phyloP scores from a whole-genome alignment of 2,113 vertebrate species.

The Mirounga angustirostris region DNA sequence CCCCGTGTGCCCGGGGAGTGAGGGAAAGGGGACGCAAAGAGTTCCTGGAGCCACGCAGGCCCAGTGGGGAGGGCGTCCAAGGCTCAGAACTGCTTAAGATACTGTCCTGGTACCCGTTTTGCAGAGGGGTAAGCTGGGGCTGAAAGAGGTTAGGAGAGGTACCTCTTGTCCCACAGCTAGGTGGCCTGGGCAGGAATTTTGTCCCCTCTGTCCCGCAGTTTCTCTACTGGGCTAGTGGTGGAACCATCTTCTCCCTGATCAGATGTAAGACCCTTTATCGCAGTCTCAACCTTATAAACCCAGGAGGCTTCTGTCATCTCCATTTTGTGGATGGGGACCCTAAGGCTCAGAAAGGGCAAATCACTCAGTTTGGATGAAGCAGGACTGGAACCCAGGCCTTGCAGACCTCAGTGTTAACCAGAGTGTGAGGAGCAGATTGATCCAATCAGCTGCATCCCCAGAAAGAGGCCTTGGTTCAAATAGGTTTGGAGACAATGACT shows the following conservation, averaged over 20 bases:
- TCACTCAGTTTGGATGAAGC: background rate
- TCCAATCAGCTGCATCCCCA: background rate
- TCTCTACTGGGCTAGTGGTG: background rate
- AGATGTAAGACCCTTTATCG: background rate
- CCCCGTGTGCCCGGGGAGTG: background rate
- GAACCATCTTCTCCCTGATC: background rate
- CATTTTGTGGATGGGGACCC: background rate
- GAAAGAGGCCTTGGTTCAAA: constrained; percentile 7
- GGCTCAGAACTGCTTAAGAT: background rate
- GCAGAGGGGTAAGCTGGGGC: background rate
- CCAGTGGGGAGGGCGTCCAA: background rate
- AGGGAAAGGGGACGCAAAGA: background rate
- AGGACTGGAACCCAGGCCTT: background rate
- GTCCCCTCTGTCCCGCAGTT: background rate
- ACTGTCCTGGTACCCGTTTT: fast-evolving
- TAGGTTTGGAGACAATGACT: background rate
- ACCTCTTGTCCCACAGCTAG: background rate
- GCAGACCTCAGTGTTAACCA: background rate
- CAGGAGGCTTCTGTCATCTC: background rate
- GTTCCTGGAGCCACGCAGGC: background rate
- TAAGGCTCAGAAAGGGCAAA: background rate
- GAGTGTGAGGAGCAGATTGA: background rate
- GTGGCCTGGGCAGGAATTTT: background rate
- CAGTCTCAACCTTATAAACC: background rate
- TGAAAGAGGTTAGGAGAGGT: background rate